Conservation (phyloP, 1,140 invertebrate genomes). For the Protaetia brevitarsis region DNA sequence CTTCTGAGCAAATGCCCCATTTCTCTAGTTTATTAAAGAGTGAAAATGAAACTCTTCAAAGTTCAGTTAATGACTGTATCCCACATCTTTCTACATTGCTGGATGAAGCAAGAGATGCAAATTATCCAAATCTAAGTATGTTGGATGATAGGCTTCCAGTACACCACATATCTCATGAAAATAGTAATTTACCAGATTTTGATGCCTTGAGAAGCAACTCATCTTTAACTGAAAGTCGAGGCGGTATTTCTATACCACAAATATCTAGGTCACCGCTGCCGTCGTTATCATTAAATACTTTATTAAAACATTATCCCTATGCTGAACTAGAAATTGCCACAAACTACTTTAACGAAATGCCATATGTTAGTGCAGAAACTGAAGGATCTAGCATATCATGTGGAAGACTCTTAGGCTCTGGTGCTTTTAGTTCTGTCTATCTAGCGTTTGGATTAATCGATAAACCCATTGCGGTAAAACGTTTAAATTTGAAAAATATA, state of each 20-base stretch:
- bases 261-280: slow-evolving; percentile 37
- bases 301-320: slow-evolving; percentile 43
- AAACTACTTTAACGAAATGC: slow-evolving; percentile 44
- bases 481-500: slow-evolving; percentile 50
- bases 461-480: slow-evolving; percentile 62
- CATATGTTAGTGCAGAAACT: slow-evolving; percentile 20
- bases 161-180: background rate
- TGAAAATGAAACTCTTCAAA: slow-evolving; percentile 2
- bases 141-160: background rate
- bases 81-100: background rate
- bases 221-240: background rate
- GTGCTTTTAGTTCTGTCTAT: slow-evolving; percentile 70
- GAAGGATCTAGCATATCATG: slow-evolving; percentile 26
- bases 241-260: slow-evolving; percentile 21
- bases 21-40: too few relatives aligned
- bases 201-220: background rate
- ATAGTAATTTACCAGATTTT: background rate
- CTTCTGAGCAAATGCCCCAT: too few relatives aligned
- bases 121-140: slow-evolving; percentile 4
- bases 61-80: background rate
- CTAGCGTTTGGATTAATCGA: slow-evolving; percentile 52
- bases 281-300: slow-evolving; percentile 31
- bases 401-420: slow-evolving; percentile 59
- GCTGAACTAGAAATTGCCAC: slow-evolving; percentile 46
- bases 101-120: background rate